Evolutionary conservation across 2,113 vertebrate genomes (phyloP), one percentile per base, ranked within the genome.

Genomic region (Otocyon megalotis): DNA sequence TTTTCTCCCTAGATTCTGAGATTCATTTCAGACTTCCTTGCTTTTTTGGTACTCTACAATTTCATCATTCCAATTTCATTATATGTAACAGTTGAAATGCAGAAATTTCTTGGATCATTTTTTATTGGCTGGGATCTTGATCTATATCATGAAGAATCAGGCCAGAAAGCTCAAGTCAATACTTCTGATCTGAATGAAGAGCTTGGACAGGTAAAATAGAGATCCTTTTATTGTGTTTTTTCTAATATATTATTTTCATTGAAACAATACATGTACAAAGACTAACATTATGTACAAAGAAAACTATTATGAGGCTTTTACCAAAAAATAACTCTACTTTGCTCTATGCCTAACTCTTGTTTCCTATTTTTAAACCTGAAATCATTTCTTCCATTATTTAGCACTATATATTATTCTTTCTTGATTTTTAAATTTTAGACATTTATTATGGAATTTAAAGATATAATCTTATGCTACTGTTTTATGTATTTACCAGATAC

Each of bases 41-140:
- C 99, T 63, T 99, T 99, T 98, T 98, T 99, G 98, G 99, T 99
- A 86, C 99, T 99, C 80, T 99, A 99, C 98, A 99, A 99, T 98
- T 99, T 99, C 97, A 99, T 99, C 98, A 99, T 99, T 98, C 99
- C 99, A 76, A 99, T 99, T 98, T 99, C 99, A 15, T 99, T 99
- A 8, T 99, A 99, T 69, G 99, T 99, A 79, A 99, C 99, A 4
- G 99, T 99, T 88, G 99, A 99, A 99, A 99, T 99, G 99, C 99
- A 99, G 98, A 99, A 99, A 98, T 99, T 99, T 97, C 98, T 99
- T 96, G 99, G 99, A 53, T 99, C 99, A 6, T 99, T 99, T 99
- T 99, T 99, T 97, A 99, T 99, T 97, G 99, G 99, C 95, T 99
- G 99, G 99, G 99, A 99, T 98, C 98, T 99, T 98, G 99, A 99